Conservation (phyloP, 2,113 vertebrate genomes). For the Poecilia latipinna region DNA sequence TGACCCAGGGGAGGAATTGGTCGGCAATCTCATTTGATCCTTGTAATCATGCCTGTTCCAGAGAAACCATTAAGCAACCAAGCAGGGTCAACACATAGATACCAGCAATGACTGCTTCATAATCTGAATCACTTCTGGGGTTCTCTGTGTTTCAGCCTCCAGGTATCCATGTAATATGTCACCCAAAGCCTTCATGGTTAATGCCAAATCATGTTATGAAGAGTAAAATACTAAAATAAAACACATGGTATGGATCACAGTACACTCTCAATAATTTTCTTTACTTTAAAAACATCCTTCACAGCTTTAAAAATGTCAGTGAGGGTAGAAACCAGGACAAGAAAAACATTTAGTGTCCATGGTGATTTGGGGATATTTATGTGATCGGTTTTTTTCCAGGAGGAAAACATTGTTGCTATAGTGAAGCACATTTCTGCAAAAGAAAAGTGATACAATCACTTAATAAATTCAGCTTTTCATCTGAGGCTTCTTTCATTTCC, state of each 20-base stretch:
- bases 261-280: not conserved
- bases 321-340: not conserved
- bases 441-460: not conserved
- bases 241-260: not conserved
- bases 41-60: conserved; percentile 12
- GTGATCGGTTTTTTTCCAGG: conserved; percentile 20
- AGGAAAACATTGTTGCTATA: conserved; percentile 37
- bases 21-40: conserved; percentile 3
- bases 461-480: not conserved
- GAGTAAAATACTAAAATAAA: not conserved
- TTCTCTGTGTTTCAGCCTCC: not conserved
- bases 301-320: not conserved
- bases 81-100: conserved; percentile 9
- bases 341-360: conserved; percentile 31
- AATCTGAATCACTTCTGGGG: conserved; percentile 12
- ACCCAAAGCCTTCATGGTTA: not conserved
- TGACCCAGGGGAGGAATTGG: not conserved
- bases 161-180: conserved; percentile 1
- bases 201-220: not conserved
- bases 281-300: not conserved
- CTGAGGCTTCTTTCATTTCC: not conserved
- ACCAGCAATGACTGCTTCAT: conserved; percentile 12
- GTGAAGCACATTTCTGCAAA: conserved; percentile 21
- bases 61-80: conserved; percentile 16
- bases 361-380: conserved; percentile 39